phyloP scores from a whole-genome alignment of 1,140 invertebrate genomes.

The Ips nitidus region DNA sequence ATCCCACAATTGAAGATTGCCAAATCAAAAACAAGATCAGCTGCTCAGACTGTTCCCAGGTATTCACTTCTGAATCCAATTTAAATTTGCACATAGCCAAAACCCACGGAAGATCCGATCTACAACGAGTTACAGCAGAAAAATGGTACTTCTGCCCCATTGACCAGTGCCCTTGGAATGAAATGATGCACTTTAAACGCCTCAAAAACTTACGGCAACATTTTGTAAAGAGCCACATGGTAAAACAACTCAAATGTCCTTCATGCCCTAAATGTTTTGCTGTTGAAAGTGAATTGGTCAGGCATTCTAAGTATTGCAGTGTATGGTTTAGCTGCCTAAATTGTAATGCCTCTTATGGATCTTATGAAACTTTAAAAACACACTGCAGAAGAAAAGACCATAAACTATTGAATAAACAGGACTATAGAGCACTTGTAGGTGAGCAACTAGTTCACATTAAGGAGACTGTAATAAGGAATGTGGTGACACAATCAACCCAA shows the following conservation, averaged over 20 bases:
- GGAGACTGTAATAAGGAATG: slow-evolving; percentile 22
- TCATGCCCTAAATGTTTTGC: slow-evolving; percentile 61
- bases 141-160: slow-evolving; percentile 49
- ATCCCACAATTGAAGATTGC: slow-evolving; percentile 42
- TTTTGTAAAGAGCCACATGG: slow-evolving; percentile 63
- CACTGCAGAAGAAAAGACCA: slow-evolving; percentile 60
- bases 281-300: slow-evolving; percentile 53
- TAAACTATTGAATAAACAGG: slow-evolving; percentile 44
- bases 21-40: slow-evolving; percentile 45
- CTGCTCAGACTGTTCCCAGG: slow-evolving; percentile 45
- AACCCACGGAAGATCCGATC: slow-evolving; percentile 44
- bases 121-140: slow-evolving; percentile 13
- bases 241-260: slow-evolving; percentile 57
- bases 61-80: slow-evolving; percentile 49
- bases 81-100: slow-evolving; percentile 47
- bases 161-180: slow-evolving; percentile 44
- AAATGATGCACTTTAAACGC: slow-evolving; percentile 44
- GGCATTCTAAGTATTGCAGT: slow-evolving; percentile 57
- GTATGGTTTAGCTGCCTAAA: slow-evolving; percentile 55
- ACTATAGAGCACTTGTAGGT: slow-evolving; percentile 38
- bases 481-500: slow-evolving; percentile 43
- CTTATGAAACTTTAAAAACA: slow-evolving; percentile 60
- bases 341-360: slow-evolving; percentile 57
- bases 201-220: slow-evolving; percentile 57
- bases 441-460: slow-evolving; percentile 40